These are phyloP conservation scores for Strix uralensis DNA, from an alignment of 2,113 vertebrate genomes.

Conservation along the genomic window DNA sequence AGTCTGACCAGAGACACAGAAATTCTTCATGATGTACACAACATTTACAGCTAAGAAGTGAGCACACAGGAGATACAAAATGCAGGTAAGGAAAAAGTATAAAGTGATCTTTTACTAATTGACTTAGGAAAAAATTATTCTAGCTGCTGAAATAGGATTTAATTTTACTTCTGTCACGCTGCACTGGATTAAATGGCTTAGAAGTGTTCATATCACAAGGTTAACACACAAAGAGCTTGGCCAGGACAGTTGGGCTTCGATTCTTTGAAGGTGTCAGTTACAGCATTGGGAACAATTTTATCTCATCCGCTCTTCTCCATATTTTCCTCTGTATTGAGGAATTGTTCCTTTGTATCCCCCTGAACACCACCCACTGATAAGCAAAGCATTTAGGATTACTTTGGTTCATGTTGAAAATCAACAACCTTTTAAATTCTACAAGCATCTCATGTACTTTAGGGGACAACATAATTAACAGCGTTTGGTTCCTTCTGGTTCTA, in stretches of 20 bases:
- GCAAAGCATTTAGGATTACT: not conserved
- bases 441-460: not conserved
- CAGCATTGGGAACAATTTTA: not conserved
- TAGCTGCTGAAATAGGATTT: not conserved
- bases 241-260: not conserved
- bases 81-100: not conserved
- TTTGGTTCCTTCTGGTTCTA: not conserved
- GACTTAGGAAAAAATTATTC: not conserved
- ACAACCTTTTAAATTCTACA: not conserved
- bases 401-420: not conserved
- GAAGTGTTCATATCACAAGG: not conserved
- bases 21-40: not conserved
- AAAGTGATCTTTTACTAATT: not conserved
- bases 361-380: not conserved
- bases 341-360: not conserved
- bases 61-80: not conserved
- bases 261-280: not conserved
- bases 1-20: not conserved
- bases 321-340: not conserved
- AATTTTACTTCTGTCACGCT: not conserved
- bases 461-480: not conserved
- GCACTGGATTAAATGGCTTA: not conserved
- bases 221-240: not conserved
- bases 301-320: not conserved
- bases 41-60: not conserved